Evolutionary conservation across 2,113 vertebrate genomes (phyloP), one percentile per base, ranked within the genome.

Genomic region (Erythrocebus patas): DNA sequence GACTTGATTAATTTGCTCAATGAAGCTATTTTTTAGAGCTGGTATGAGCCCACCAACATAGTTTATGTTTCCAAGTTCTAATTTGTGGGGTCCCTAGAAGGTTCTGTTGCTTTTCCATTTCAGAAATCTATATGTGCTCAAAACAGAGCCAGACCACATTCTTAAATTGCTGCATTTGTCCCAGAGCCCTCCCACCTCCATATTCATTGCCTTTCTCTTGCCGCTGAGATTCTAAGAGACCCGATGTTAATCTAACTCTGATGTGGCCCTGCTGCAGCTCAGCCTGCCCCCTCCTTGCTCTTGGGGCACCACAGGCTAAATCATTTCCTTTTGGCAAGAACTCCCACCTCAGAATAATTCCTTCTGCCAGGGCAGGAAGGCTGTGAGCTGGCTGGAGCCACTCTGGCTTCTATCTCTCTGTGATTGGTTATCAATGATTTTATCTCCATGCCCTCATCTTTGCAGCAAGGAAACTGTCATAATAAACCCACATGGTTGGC

Each of bases 91-190:
- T 80, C 61, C 79, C 59, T 70, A 10, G 8, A 83, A 95, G 86
- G 40, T 61, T 96, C 48, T 59, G 72, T 61, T 72, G 48, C 25
- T n/a, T 95, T 95, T 97, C 55, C 92, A 86, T 95, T 93, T 93
- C 92, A 93, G 92, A 98, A 93, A 95, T 43, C 35, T 89, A 89
- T 83, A 59, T 86, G 57, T 64, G 84, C 79, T 93, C 88, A 80
- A 95, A 96, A 90, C 59, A 43, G 50, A 96, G 90, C 95, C 95
- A 97, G 96, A 93, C 75, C 90, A 61, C 96, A 97, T 85, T 96
- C 78, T 68, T 35, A 96, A 87, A 73, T 52, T 11, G 0, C 20
- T 32, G 45, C 0, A 0, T 94, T 91, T 80, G 68, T 89, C 57
- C 81, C 3, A 2, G 72, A 84, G 73, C 52, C 57, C 75, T 55